Conservation (phyloP, 2,113 vertebrate genomes). For the Cathartes aura region DNA sequence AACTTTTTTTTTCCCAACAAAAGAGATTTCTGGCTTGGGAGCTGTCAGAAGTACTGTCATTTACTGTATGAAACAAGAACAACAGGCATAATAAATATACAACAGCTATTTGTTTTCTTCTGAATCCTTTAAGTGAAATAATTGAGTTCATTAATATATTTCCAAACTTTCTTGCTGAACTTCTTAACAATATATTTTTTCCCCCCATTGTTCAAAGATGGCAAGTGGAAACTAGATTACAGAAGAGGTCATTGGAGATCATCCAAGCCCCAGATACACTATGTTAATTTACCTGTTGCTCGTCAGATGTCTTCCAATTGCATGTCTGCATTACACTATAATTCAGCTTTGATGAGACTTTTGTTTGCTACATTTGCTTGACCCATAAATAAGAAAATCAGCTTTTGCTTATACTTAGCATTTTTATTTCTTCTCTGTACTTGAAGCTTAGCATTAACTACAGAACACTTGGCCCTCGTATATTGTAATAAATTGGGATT, state of each 20-base stretch:
- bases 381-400: background rate
- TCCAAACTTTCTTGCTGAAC: background rate
- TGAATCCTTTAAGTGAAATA: background rate
- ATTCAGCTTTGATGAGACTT: background rate
- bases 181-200: background rate
- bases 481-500: background rate
- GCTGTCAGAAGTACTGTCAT: background rate
- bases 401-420: background rate
- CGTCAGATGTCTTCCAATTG: background rate
- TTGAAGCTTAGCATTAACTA: background rate
- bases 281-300: background rate
- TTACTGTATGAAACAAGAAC: background rate
- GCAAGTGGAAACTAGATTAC: constrained; percentile 76
- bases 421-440: background rate
- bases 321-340: background rate
- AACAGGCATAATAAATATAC: background rate
- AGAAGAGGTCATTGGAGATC: constrained; percentile 63
- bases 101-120: background rate
- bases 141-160: background rate
- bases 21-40: background rate
- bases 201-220: constrained; percentile 32
- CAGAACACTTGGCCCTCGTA: background rate
- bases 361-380: background rate
- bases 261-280: constrained; percentile 70
- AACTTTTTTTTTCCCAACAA: background rate